Conservation (phyloP, 2,797 vertebrate genomes). For the Merluccius polli region DNA sequence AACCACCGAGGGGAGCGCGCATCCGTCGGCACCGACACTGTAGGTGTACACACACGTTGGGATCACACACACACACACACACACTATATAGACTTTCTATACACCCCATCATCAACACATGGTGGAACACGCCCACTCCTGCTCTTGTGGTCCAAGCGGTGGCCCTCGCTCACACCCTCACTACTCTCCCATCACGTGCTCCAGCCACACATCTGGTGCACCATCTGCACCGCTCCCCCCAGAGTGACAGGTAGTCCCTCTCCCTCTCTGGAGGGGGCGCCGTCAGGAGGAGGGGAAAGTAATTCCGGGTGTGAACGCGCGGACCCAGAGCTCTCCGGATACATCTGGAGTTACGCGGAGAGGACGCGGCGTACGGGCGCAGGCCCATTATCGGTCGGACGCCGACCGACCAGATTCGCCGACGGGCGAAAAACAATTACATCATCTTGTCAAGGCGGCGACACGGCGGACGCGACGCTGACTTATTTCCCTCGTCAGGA, state of each 20-base stretch:
- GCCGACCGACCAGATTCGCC: slow-evolving; percentile 41
- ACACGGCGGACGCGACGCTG: slow-evolving; percentile 31
- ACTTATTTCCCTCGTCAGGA: slow-evolving; percentile 19
- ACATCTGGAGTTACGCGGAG: slow-evolving; percentile 71
- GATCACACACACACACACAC: background rate
- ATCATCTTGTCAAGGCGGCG: slow-evolving; percentile 55
- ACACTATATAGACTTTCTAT: background rate
- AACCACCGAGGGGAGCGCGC: background rate
- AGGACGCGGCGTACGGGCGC: slow-evolving; percentile 44
- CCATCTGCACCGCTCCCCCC: slow-evolving; percentile 75
- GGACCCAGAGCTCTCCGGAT: slow-evolving; percentile 63
- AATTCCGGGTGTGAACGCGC: slow-evolving; percentile 75
- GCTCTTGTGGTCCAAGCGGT: slow-evolving; percentile 27
- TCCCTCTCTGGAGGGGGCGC: slow-evolving; percentile 64
- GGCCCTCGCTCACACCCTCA: slow-evolving; percentile 59
- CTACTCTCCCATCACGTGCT: slow-evolving; percentile 63
- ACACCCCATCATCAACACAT: slow-evolving; percentile 7
- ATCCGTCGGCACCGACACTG: background rate
- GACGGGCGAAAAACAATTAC: slow-evolving; percentile 62
- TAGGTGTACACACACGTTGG: background rate
- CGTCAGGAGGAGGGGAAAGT: slow-evolving; percentile 60
- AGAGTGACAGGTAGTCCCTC: slow-evolving; percentile 75
- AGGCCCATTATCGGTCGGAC: slow-evolving; percentile 60
- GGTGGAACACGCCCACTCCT: slow-evolving; percentile 14
- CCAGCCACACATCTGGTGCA: slow-evolving; percentile 75